Base-by-base conservation (phyloP, 2,113 vertebrate genomes). In the Chelonoidis abingdonii region DNA sequence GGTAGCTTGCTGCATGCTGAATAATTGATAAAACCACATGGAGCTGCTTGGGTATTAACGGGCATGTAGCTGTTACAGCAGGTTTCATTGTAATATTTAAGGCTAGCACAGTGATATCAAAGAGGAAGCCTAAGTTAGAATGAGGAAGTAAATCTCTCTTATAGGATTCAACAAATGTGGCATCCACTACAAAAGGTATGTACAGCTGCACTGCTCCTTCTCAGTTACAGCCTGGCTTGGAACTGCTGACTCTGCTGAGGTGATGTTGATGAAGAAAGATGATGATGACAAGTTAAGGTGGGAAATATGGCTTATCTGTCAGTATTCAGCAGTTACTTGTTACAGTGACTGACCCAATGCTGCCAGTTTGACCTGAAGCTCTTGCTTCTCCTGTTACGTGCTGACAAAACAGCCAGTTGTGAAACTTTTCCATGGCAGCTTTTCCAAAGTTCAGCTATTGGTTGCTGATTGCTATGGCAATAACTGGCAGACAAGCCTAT, bases 401-500 rank as follows among this genome's bases (percentile, higher is more conserved):
- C 65, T 94, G 87, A 86, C 38, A 6, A 83, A 83, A 95, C 56
- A 94, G 22, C 83, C 80, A 59, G 22, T 53, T 54, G 5, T 81
- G 84, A 85, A 94, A 89, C 14, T 47, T 22, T 57, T 87, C 25
- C 47, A 24, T 22, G 19, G 29, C 56, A 84, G 27, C 50, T 89
- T 89, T 88, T 59, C 31, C 14, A 52, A 69, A 59, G 41, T 81
- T 92, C 27, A 29, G 62, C 59, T 84, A 0, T 16, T 52, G 54
- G 65, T 38, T 72, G 65, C 35, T 72, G 47, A 9, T 16, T 38
- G 65, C 24, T 91, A 53, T 22, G n/a, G n/a, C 65, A n/a, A n/a
- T 69, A n/a, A 93, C 96, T 94, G 87, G 94, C 93, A 89, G 90
- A 96, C 92, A 93, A 83, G 72, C 92, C 96, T 95, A 54, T 92